Evolutionary conservation across 2,888 invertebrate species (phyloP), one percentile per base, ranked within the genome.

Genomic region (Danaus chrysippus): DNA sequence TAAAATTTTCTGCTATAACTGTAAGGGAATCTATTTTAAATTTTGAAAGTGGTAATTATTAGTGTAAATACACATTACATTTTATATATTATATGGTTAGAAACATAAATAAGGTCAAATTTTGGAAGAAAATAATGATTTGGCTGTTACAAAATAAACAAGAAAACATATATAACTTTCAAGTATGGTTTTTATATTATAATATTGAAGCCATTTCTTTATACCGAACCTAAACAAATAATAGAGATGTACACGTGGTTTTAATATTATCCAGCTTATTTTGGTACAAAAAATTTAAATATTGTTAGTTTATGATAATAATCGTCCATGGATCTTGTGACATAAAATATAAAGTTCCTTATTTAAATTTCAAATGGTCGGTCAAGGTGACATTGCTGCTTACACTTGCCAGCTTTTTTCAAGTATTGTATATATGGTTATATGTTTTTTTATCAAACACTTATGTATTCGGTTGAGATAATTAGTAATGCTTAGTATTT

Each of bases 271-370:
- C 49, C n/a, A 17, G 17, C 49, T 49, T 49, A 10, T 17, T 17
- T 15, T 49, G 17, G 17, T 49, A 17, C 49, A 49, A 17, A 49
- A 17, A 10, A 49, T 49, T 15, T 49, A 49, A 49, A 49, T 49
- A 17, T 17, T 62, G 42, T 62, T 62, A 19, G 55, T 53, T 62
- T 59, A 62, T 62, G 62, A 55, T 59, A 62, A 62, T 62, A 19
- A 55, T 52, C 52, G 49, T 15, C n/a, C 42, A 54, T 58, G 49
- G 55, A 58, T 62, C 42, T 52, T 46, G 44, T 54, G 34, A 55
- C 44, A 42, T 62, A 43, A 58, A 68, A 64, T 62, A 63, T 62
- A 54, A 56, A 57, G 53, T 61, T 52, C 44, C 60, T 56, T 56
- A 61, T 65, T 61, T 59, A 49, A 49, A 15, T 49, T 49, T 49